These are phyloP conservation scores for Trichopria drosophilae DNA, from an alignment of 2,888 invertebrate species.

Conservation along the genomic window DNA sequence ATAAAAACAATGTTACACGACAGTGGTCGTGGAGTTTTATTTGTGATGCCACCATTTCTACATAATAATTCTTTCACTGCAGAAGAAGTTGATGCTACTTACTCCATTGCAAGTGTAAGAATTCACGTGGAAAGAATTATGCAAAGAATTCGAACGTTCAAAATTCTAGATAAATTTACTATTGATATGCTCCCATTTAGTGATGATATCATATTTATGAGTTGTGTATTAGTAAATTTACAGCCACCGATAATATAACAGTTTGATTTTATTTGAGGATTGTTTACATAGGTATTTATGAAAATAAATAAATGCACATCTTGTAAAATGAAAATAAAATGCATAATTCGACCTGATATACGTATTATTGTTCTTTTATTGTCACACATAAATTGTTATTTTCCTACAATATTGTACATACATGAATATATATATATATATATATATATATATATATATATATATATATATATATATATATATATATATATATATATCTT, in stretches of 20 bases:
- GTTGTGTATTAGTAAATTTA: slow-evolving; percentile 31
- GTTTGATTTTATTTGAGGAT: background rate
- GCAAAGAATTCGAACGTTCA: slow-evolving; percentile 25
- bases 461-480: too few relatives aligned
- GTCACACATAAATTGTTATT: too few relatives aligned
- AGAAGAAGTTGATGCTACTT: slow-evolving; percentile 10
- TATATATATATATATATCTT: slow-evolving; percentile 1
- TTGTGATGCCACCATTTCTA: slow-evolving; percentile 21
- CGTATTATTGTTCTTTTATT: too few relatives aligned
- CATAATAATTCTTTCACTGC: slow-evolving; percentile 4
- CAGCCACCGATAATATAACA: slow-evolving; percentile 25
- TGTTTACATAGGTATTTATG: slow-evolving; percentile 2
- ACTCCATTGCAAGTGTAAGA: slow-evolving; percentile 3
- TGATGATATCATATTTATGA: slow-evolving; percentile 29
- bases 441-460: too few relatives aligned
- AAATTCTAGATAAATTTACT: slow-evolving; percentile 25
- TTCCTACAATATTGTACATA: too few relatives aligned
- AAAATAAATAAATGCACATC: slow-evolving; percentile 9
- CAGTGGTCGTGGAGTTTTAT: slow-evolving; percentile 15
- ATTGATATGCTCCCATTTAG: slow-evolving; percentile 9
- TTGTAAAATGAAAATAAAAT: slow-evolving; percentile 19
- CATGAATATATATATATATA: too few relatives aligned
- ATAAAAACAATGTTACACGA: slow-evolving; percentile 21
- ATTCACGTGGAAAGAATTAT: slow-evolving; percentile 25
- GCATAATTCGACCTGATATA: too few relatives aligned